A percentile compares a stretch with the other conserved stretches of the same genome.
phyloP scores from a whole-genome alignment of 2,113 vertebrate genomes.

The Chaenogobius annularis region DNA sequence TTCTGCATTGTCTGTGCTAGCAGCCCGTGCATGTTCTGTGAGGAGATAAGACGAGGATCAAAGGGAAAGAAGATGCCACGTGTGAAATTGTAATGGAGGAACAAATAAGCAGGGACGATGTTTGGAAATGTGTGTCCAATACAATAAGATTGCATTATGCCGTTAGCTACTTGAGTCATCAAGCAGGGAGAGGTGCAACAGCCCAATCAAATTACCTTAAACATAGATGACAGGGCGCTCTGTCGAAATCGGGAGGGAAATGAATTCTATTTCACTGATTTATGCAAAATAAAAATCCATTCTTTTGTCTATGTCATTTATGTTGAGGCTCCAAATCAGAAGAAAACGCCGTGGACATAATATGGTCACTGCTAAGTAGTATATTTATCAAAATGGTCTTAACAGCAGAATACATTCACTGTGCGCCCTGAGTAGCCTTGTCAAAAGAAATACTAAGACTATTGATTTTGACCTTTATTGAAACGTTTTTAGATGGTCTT shows the following conservation, averaged over 20 bases:
- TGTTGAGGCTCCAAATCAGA: not conserved
- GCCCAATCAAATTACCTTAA: constrained; percentile 43
- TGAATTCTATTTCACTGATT: constrained; percentile 13
- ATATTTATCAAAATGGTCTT: too few relatives aligned
- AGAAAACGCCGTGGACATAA: not conserved
- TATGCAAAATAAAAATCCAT: constrained; percentile 3
- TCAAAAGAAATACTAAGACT: too few relatives aligned
- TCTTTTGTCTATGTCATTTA: not conserved
- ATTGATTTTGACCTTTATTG: too few relatives aligned
- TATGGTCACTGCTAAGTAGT: not conserved
- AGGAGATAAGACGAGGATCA: constrained; percentile 14
- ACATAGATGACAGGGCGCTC: constrained; percentile 28
- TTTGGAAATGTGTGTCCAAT: constrained; percentile 52
- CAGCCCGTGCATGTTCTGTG: constrained; percentile 24
- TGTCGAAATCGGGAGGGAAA: constrained; percentile 2
- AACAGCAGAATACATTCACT: too few relatives aligned
- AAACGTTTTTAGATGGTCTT: too few relatives aligned
- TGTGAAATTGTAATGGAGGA: constrained; percentile 41
- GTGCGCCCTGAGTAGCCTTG: too few relatives aligned
- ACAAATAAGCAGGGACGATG: constrained; percentile 26
- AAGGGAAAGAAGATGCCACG: not conserved
- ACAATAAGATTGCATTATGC: constrained; percentile 56
- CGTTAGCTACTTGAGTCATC: constrained; percentile 41
- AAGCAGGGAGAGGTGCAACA: constrained; percentile 30
- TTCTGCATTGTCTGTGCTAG: constrained; percentile 6